Percentiles rank a stretch among this genome's conserved stretches.
Conservation (phyloP, 2,113 vertebrate species). For the Polypterus bichir region DNA sequence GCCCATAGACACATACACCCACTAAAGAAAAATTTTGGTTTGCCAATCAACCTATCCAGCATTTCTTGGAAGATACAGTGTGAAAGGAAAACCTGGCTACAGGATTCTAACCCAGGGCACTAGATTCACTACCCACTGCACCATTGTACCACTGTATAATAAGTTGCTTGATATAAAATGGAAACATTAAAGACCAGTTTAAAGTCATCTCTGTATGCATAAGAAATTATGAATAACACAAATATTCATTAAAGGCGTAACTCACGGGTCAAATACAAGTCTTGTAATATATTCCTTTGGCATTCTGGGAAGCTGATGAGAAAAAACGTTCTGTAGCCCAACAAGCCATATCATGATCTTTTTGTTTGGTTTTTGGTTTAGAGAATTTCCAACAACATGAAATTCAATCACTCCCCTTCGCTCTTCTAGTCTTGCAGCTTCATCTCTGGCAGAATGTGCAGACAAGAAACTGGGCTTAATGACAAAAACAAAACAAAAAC, state of each 20-base stretch:
- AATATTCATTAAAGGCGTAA: slow-evolving; percentile 12
- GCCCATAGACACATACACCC: too few relatives aligned
- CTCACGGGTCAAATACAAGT: slow-evolving; percentile 93
- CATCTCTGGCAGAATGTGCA: slow-evolving; percentile 83
- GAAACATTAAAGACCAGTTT: too few relatives aligned
- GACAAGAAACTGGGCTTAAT: slow-evolving; percentile 82
- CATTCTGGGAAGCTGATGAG: slow-evolving; percentile 94
- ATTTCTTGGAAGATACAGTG: too few relatives aligned
- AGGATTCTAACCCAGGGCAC: too few relatives aligned
- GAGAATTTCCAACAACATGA: slow-evolving; percentile 88
- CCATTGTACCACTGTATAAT: too few relatives aligned
- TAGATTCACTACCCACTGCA: too few relatives aligned
- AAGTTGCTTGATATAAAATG: too few relatives aligned
- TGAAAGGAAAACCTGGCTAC: too few relatives aligned
- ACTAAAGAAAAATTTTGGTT: too few relatives aligned
- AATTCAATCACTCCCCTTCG: slow-evolving; percentile 92
- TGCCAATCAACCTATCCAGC: too few relatives aligned
- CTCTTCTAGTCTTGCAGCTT: slow-evolving; percentile 85
- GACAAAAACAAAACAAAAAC: not conserved
- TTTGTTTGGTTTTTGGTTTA: slow-evolving; percentile 94
- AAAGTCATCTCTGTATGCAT: too few relatives aligned
- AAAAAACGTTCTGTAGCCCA: slow-evolving; percentile 94
- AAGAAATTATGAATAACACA: too few relatives aligned
- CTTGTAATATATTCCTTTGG: slow-evolving; percentile 96
- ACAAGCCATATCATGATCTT: slow-evolving; percentile 97